phyloP scores from a whole-genome alignment of 1,140 invertebrate genomes.

The Condylostylus longicornis region DNA sequence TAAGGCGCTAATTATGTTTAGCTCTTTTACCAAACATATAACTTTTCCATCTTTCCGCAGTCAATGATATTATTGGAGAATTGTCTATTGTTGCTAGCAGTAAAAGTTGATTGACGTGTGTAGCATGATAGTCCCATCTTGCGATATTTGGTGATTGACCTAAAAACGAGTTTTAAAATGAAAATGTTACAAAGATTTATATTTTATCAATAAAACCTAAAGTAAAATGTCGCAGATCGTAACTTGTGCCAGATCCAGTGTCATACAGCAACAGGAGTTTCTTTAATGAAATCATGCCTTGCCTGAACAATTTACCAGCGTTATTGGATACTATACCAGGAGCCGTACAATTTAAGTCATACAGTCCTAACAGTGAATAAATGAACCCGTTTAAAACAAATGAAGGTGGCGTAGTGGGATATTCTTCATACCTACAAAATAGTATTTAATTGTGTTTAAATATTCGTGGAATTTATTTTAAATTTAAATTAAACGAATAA shows the following conservation, averaged over 20 bases:
- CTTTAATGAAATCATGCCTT: conserved; percentile 80
- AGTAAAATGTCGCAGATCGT: conserved; percentile 88
- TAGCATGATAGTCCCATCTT: conserved; percentile 95
- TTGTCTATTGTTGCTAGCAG: conserved; percentile 76
- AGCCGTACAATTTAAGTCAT: conserved; percentile 69
- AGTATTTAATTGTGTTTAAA: too few relatives aligned
- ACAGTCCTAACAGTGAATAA: conserved; percentile 89
- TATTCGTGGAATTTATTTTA: not conserved
- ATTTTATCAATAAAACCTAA: conserved; percentile 33
- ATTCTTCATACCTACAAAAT: conserved; percentile 86
- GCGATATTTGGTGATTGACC: conserved; percentile 79
- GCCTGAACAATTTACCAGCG: conserved; percentile 61
- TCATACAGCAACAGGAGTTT: conserved; percentile 83
- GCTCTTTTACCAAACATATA: conserved; percentile 93
- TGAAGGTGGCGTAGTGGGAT: conserved; percentile 85
- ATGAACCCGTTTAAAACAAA: conserved; percentile 99
- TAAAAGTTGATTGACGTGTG: conserved; percentile 92
- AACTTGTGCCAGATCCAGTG: conserved; percentile 89
- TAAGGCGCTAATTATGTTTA: conserved; percentile 54
- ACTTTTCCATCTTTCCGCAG: conserved; percentile 83
- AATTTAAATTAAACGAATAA: not conserved
- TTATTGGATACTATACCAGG: conserved; percentile 44
- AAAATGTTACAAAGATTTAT: not conserved
- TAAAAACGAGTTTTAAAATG: conserved; percentile 1
- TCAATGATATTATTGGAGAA: conserved; percentile 65